Conservation (phyloP, 2,888 invertebrate genomes). For the Ferrisia virgata region DNA sequence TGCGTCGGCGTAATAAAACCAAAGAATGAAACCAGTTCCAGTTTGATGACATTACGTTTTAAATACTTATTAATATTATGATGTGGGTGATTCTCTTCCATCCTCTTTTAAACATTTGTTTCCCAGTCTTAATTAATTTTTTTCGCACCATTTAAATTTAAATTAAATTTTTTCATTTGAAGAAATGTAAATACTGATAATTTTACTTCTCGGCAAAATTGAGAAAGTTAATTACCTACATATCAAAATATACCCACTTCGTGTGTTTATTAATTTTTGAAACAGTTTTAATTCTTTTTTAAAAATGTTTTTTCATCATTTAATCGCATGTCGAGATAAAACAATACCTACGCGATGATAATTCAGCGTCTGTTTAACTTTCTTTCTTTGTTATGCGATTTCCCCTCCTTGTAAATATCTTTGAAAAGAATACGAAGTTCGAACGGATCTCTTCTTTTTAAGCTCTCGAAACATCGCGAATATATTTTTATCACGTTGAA, state of each 20-base stretch:
- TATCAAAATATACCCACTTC: background rate
- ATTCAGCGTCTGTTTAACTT: background rate
- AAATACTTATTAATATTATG: background rate
- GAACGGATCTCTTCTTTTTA: background rate
- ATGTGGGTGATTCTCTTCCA: background rate
- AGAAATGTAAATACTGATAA: background rate
- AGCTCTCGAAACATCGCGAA: background rate
- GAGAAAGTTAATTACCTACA: background rate
- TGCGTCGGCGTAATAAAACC: background rate
- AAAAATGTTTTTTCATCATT: background rate
- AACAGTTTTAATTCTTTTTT: background rate
- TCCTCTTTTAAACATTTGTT: background rate
- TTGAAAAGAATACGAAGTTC: background rate
- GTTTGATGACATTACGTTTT: background rate
- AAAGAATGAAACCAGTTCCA: background rate
- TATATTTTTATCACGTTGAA: background rate
- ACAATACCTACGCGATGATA: background rate
- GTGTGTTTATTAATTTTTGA: background rate
- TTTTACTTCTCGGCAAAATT: background rate
- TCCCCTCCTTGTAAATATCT: background rate
- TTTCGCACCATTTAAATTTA: background rate
- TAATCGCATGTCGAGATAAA: background rate
- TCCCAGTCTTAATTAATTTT: background rate
- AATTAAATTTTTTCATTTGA: background rate
- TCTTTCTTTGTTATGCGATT: background rate